These are phyloP conservation scores for Latrodectus geometricus DNA, from an alignment of 1,140 invertebrate species.

Conservation along the genomic window DNA sequence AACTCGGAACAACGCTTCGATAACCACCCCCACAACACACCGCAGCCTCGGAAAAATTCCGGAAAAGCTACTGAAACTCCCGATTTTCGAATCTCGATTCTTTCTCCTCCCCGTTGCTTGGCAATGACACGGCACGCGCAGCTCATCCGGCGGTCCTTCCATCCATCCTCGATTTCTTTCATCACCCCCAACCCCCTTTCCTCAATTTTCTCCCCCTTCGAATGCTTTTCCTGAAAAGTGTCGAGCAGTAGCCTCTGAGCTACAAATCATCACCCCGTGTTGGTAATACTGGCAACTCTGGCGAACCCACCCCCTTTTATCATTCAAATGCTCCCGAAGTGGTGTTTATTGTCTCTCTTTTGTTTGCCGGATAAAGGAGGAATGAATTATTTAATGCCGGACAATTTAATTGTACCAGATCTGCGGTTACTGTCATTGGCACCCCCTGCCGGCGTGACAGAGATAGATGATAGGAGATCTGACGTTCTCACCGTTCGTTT, in stretches of 20 bases:
- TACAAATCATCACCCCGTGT: constrained; percentile 45
- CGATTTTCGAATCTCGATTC: background rate
- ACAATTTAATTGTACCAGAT: constrained; percentile 28
- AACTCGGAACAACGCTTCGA: background rate
- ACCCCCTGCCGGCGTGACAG: background rate
- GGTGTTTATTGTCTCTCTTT: constrained; percentile 5
- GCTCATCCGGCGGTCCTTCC: constrained; percentile 37
- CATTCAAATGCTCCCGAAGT: constrained; percentile 42
- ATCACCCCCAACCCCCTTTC: background rate
- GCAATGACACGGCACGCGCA: constrained; percentile 46
- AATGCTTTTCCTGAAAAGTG: background rate
- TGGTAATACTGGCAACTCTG: background rate
- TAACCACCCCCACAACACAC: background rate
- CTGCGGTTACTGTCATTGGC: constrained; percentile 3
- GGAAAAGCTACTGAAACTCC: constrained; percentile 31
- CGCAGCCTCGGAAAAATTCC: constrained; percentile 45
- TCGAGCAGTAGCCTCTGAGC: constrained; percentile 3
- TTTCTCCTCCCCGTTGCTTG: constrained; percentile 9
- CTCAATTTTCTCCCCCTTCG: background rate
- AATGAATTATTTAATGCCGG: constrained; percentile 52
- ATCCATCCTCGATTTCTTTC: constrained; percentile 6
- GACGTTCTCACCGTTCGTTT: background rate
- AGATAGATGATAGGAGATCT: background rate
- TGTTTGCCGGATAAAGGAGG: background rate
- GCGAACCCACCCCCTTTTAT: constrained; percentile 37